These are phyloP conservation scores for Platysteira castanea DNA, from an alignment of 2,113 vertebrate species.

Conservation along the genomic window DNA sequence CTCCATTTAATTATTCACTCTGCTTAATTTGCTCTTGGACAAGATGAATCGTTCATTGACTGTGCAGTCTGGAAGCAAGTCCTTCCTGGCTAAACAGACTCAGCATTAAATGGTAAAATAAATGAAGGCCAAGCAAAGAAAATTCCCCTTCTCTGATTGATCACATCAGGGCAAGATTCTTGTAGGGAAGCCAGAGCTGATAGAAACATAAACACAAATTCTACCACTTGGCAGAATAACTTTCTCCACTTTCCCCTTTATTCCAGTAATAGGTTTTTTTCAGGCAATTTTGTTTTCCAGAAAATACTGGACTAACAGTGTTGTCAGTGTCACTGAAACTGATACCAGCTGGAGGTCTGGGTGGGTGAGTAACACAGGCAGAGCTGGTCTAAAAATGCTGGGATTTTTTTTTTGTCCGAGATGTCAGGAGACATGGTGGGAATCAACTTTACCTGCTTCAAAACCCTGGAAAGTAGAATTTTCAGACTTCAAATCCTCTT, in stretches of 20 bases:
- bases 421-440: neutral
- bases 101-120: slow-evolving; percentile 38
- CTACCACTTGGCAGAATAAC: neutral
- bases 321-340: neutral
- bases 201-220: slow-evolving; percentile 20
- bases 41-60: slow-evolving; percentile 61
- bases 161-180: neutral
- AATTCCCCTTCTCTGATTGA: slow-evolving; percentile 30
- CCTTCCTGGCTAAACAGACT: slow-evolving; percentile 55
- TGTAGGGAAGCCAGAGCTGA: neutral
- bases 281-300: neutral
- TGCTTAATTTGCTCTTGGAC: slow-evolving; percentile 61
- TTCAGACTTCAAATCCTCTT: neutral
- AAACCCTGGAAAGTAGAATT: neutral
- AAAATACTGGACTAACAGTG: neutral
- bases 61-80: slow-evolving; percentile 21
- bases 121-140: slow-evolving; percentile 36
- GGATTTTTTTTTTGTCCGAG: neutral
- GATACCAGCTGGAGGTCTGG: neutral
- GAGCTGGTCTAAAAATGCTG: neutral
- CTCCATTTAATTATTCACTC: slow-evolving; percentile 65
- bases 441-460: neutral
- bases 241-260: neutral
- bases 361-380: neutral
- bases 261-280: neutral